These are phyloP conservation scores for Sisyra nigra DNA, from an alignment of 2,888 invertebrate species.

Conservation along the genomic window DNA sequence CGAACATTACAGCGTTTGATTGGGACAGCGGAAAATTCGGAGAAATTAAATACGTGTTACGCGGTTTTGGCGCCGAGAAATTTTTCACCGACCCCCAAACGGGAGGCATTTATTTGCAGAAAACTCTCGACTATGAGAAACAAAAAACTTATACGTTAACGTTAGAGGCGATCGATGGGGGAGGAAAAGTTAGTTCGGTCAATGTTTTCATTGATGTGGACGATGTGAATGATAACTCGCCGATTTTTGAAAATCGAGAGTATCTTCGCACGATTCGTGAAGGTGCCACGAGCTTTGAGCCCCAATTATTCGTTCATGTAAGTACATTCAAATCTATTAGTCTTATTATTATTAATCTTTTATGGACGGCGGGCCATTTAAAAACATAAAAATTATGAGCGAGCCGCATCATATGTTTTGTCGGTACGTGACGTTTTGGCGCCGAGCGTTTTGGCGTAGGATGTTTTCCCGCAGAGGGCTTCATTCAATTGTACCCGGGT, in stretches of 20 bases:
- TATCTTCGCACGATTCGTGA: constrained; percentile 64
- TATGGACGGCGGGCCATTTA: too few species aligned
- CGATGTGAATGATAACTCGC: constrained; percentile 65
- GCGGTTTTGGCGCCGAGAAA: constrained; percentile 64
- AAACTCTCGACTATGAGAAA: constrained; percentile 57
- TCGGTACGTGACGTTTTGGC: too few species aligned
- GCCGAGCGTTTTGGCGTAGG: too few species aligned
- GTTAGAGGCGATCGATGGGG: constrained; percentile 66
- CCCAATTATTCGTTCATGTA: constrained; percentile 48
- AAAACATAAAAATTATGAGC: not conserved
- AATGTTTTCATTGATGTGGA: constrained; percentile 53
- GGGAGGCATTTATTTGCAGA: constrained; percentile 51
- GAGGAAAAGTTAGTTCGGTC: constrained; percentile 51
- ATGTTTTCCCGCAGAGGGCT: not conserved
- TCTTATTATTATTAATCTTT: constrained; percentile 7
- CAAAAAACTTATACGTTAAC: constrained; percentile 67
- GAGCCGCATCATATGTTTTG: too few species aligned
- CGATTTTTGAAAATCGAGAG: constrained; percentile 49
- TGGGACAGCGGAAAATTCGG: constrained; percentile 58
- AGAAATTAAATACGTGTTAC: constrained; percentile 50
- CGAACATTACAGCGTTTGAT: constrained; percentile 50
- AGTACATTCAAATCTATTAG: constrained; percentile 27
- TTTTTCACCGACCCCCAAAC: constrained; percentile 48
- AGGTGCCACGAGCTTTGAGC: constrained; percentile 58
- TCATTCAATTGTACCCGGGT: too few species aligned